Conservation (phyloP, 2,888 invertebrate species). For the Halocaridina rubra region DNA sequence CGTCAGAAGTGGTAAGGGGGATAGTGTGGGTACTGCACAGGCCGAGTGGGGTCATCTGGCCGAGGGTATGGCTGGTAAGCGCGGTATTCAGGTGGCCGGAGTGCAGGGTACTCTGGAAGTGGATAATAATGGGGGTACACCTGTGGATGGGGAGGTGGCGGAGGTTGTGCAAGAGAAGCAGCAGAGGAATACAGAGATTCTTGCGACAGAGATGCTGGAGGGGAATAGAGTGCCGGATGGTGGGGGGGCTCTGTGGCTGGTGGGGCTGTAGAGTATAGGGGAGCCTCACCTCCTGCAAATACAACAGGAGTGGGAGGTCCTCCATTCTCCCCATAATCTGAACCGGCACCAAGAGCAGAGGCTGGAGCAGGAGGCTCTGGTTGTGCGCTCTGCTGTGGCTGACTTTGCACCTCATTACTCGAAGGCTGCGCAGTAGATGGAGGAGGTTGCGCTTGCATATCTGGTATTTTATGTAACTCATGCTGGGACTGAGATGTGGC, state of each 20-base stretch:
- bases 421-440: slow-evolving; percentile 11
- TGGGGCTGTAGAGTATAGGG: slow-evolving; percentile 35
- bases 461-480: background rate
- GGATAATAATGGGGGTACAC: slow-evolving; percentile 63
- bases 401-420: slow-evolving; percentile 13
- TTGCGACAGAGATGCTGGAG: slow-evolving; percentile 46
- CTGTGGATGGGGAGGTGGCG: slow-evolving; percentile 53
- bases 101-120: slow-evolving; percentile 56
- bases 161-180: slow-evolving; percentile 27
- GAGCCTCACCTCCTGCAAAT: slow-evolving; percentile 39
- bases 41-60: slow-evolving; percentile 57
- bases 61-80: slow-evolving; percentile 59
- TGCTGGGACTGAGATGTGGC: slow-evolving; percentile 36
- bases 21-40: slow-evolving; percentile 62
- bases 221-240: slow-evolving; percentile 61
- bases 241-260: slow-evolving; percentile 26
- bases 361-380: slow-evolving; percentile 14
- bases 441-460: background rate
- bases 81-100: slow-evolving; percentile 59
- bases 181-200: slow-evolving; percentile 57
- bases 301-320: slow-evolving; percentile 47
- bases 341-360: background rate
- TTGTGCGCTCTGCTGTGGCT: slow-evolving; percentile 29
- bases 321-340: slow-evolving; percentile 46
- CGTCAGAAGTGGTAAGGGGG: slow-evolving; percentile 63